Percentiles rank a stretch among this genome's conserved stretches.
Evolutionary conservation across 2,797 vertebrate genomes (phyloP).

Genomic region (Nannoperca obscura): DNA sequence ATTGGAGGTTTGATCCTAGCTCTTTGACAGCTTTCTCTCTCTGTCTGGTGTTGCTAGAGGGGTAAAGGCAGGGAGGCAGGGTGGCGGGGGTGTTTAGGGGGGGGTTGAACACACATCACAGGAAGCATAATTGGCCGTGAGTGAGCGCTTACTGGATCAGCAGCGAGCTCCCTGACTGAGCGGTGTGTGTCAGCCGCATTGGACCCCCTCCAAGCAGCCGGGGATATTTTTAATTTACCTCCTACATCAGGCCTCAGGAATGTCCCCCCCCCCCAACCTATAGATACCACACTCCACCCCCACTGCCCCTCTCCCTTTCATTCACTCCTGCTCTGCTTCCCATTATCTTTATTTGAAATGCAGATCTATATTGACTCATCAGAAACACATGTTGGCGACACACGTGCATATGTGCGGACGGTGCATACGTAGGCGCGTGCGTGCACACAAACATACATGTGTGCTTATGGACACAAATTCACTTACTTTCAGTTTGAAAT

Average conservation of each 20-base stretch:
- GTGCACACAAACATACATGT: constrained; percentile 26
- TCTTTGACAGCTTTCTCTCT: constrained; percentile 79
- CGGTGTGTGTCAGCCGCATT: constrained; percentile 71
- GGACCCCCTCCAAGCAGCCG: constrained; percentile 76
- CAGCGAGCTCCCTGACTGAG: constrained; percentile 77
- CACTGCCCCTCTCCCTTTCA: constrained; percentile 67
- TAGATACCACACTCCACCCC: constrained; percentile 82
- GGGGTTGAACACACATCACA: constrained; percentile 77
- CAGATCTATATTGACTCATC: constrained; percentile 96
- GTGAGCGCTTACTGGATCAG: constrained; percentile 80
- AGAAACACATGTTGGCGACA: constrained; percentile 92
- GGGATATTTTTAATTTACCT: constrained; percentile 84
- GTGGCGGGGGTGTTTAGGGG: not conserved
- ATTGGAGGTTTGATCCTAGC: constrained; percentile 79
- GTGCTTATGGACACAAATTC: constrained; percentile 62
- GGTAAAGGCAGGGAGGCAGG: constrained; percentile 63
- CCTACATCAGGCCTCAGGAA: constrained; percentile 81
- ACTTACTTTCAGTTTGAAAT: constrained; percentile 73
- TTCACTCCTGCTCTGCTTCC: constrained; percentile 90
- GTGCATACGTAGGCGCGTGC: constrained; percentile 16
- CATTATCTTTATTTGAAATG: constrained; percentile 98
- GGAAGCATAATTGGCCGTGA: constrained; percentile 79
- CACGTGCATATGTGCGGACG: constrained; percentile 47
- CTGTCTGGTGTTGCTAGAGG: constrained; percentile 67
- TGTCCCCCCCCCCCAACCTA: constrained; percentile 83